Evolutionary conservation across 1,140 invertebrate species (phyloP), one percentile per base, ranked within the genome.

Genomic region (Ceratosolen solmsi): DNA sequence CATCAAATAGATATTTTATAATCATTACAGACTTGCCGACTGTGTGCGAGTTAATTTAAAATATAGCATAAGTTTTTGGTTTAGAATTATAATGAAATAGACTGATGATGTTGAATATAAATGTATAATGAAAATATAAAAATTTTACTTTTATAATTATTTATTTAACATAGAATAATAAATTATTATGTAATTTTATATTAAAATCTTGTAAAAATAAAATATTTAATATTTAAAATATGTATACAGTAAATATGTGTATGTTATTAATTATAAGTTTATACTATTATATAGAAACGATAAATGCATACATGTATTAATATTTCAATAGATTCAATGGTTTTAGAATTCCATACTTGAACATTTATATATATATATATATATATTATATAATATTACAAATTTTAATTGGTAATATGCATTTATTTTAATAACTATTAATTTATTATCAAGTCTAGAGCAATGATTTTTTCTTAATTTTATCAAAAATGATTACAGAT

Each of bases 51-150:
- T 65, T 65, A 63, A n/a, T 2, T 25, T 54, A 33, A 68, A 41
- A 76, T 81, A 81, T 49, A 74, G 22, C n/a, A 58, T 81, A 81
- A 75, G 60, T 70, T n/a, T 81, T 70, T 77, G 76, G 51, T 2
- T 58, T 30, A 38, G 22, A 25, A 72, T 30, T 4, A 0, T 25
- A 82, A 72, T 33, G 33, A 78, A 79, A 79, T 49, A 76, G 75
- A 82, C 81, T 79, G 75, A 82, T 82, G 22, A 74, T 78, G 13
- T 73, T 63, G 22, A 68, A 20, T 82, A 56, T 73, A 73, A 82
- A 79, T 73, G 68, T 79, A 79, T 70, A 82, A 78, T 65, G 7
- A 46, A 72, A 36, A 71, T 49, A 70, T 70, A 41, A 27, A 56
- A 76, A 76, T 71, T 8, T 51, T 51, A 25, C 20, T 51, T 68